Percentiles rank a stretch among this genome's conserved stretches.
Conservation (phyloP, 2,888 invertebrate genomes). For the Catocala fraxini region DNA sequence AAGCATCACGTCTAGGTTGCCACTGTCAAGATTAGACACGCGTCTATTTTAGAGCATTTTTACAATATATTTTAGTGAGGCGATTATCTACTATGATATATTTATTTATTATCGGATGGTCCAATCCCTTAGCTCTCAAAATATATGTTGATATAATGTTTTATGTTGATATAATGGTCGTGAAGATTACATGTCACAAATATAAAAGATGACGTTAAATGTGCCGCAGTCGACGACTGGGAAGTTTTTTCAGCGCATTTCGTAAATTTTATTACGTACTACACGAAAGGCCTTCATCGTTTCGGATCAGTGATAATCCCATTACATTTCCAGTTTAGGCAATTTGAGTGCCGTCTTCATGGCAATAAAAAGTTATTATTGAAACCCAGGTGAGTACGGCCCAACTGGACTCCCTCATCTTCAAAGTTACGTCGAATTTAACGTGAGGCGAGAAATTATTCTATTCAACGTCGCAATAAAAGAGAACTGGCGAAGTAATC, state of each 20-base stretch:
- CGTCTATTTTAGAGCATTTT: background rate
- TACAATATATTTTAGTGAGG: background rate
- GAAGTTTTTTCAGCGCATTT: slow-evolving; percentile 64
- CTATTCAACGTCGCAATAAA: slow-evolving; percentile 34
- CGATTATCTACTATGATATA: too few species aligned
- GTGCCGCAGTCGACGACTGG: slow-evolving; percentile 50
- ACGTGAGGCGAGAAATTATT: slow-evolving; percentile 34
- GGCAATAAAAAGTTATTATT: slow-evolving; percentile 75
- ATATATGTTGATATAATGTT: slow-evolving; percentile 3
- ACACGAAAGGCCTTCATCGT: slow-evolving; percentile 71
- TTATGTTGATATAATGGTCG: slow-evolving; percentile 7
- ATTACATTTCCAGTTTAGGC: slow-evolving; percentile 77
- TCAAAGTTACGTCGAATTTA: slow-evolving; percentile 35
- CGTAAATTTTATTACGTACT: slow-evolving; percentile 72
- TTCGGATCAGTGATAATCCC: slow-evolving; percentile 79
- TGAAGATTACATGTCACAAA: slow-evolving; percentile 36
- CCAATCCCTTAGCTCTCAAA: background rate
- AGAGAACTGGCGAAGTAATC: slow-evolving; percentile 30
- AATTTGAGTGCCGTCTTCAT: slow-evolving; percentile 71
- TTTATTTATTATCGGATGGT: background rate
- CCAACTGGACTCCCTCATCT: slow-evolving; percentile 40
- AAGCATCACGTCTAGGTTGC: background rate
- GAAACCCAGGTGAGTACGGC: slow-evolving; percentile 64
- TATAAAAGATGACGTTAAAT: slow-evolving; percentile 55
- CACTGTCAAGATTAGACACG: too few species aligned